Percentiles rank a stretch among this genome's conserved stretches.
These are phyloP conservation scores for Ornithoptera alexandrae DNA, from an alignment of 2,888 invertebrate genomes.

Conservation along the genomic window DNA sequence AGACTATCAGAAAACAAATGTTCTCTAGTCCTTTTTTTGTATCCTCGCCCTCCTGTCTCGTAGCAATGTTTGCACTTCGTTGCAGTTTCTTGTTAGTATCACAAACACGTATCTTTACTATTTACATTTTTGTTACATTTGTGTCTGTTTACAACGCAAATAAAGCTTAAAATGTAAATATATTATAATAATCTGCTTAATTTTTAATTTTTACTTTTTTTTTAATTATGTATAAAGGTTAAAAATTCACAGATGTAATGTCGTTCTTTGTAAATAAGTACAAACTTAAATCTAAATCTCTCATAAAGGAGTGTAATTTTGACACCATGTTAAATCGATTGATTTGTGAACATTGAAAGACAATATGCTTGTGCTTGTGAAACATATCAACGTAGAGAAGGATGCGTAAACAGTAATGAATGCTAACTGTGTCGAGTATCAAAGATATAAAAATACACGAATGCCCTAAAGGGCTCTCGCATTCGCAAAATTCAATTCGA, in stretches of 20 bases:
- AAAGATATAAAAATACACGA: conserved; percentile 24
- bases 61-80: conserved; percentile 27
- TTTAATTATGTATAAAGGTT: no score
- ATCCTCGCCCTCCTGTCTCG: conserved; percentile 24
- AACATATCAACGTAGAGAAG: not conserved
- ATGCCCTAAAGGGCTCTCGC: conserved; percentile 25
- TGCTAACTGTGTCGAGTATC: conserved; percentile 17
- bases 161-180: not conserved
- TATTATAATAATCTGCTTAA: no score
- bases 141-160: conserved; percentile 2
- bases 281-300: not conserved
- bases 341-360: not conserved
- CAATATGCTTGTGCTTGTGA: not conserved
- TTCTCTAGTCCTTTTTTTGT: conserved; percentile 25
- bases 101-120: conserved; percentile 15
- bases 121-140: conserved; percentile 5
- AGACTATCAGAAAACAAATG: conserved; percentile 29
- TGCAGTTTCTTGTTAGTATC: conserved; percentile 28
- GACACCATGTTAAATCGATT: not conserved
- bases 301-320: not conserved
- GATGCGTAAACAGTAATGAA: conserved; percentile 1
- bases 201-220: no score
- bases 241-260: no score
- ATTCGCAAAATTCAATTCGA: conserved; percentile 26
- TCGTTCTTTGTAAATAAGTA: not conserved